phyloP scores from a whole-genome alignment of 1,140 invertebrate genomes.

The Mylabris phalerata region DNA sequence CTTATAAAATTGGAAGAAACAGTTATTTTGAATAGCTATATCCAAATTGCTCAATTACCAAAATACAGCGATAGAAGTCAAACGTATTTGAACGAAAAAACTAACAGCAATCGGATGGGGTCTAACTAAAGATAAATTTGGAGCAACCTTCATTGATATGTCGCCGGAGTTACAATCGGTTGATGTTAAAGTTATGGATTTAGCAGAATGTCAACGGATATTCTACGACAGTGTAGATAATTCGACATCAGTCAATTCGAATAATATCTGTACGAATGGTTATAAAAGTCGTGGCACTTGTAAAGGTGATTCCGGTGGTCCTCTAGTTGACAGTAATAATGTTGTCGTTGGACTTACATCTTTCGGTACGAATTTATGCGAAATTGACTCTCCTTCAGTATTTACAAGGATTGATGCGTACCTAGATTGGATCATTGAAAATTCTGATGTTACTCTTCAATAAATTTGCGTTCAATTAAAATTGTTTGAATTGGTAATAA shows the following conservation, averaged over 20 bases:
- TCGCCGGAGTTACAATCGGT: constrained; percentile 3
- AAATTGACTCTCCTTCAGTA: constrained; percentile 43
- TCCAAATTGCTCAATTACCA: constrained; percentile 37
- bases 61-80: neutral
- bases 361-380: constrained; percentile 46
- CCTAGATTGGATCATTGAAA: constrained; percentile 47
- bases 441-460: constrained; percentile 33
- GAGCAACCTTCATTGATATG: constrained; percentile 11
- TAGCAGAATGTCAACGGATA: constrained; percentile 2
- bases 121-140: constrained; percentile 3
- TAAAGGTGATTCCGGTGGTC: constrained; percentile 47
- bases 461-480: too few species aligned
- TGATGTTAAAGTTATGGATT: constrained; percentile 8
- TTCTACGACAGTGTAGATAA: constrained; percentile 5
- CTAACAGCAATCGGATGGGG: constrained; percentile 12
- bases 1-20: constrained; percentile 40
- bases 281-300: constrained; percentile 16
- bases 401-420: constrained; percentile 48
- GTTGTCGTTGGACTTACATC: constrained; percentile 44
- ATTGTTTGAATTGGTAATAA: too few species aligned
- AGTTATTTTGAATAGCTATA: constrained; percentile 42
- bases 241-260: constrained; percentile 1
- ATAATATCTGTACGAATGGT: constrained; percentile 6
- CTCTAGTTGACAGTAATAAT: constrained; percentile 38
- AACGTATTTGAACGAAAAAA: constrained; percentile 5